A percentile compares a stretch with the other conserved stretches of the same genome.
Conservation (phyloP, 1,140 invertebrate species). For the Drosophila takahashii region DNA sequence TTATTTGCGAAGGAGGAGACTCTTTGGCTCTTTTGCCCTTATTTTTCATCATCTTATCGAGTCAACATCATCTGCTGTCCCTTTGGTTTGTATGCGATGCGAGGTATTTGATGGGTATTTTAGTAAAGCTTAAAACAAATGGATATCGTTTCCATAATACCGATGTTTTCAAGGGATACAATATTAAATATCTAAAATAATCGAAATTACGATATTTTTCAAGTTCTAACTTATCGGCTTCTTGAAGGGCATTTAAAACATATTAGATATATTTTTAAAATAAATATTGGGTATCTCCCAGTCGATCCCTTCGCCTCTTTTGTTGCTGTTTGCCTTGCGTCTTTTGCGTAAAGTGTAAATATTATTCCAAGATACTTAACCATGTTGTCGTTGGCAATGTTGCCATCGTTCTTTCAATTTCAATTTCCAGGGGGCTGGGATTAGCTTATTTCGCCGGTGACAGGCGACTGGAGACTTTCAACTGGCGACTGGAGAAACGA, state of each 20-base stretch:
- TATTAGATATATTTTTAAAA: not conserved
- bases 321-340: slow-evolving; percentile 67
- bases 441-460: slow-evolving; percentile 55
- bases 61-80: not conserved
- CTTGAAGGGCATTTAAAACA: no score
- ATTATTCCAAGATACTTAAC: slow-evolving; percentile 80
- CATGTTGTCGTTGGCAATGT: slow-evolving; percentile 58
- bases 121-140: no score
- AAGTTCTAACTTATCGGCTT: no score
- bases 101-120: not conserved
- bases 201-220: not conserved
- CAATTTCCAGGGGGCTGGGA: slow-evolving; percentile 17
- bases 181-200: no score
- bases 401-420: slow-evolving; percentile 17
- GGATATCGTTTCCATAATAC: no score
- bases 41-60: not conserved
- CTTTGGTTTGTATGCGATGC: not conserved
- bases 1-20: slow-evolving; percentile 64
- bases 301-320: not conserved
- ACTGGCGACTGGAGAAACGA: slow-evolving; percentile 33
- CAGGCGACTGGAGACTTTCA: not conserved
- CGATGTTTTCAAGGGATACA: no score
- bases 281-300: not conserved
- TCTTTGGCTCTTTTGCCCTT: not conserved
- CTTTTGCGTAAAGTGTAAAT: slow-evolving; percentile 79